Conservation (phyloP, 2,888 invertebrate genomes). For the Amphiduros pacificus region DNA sequence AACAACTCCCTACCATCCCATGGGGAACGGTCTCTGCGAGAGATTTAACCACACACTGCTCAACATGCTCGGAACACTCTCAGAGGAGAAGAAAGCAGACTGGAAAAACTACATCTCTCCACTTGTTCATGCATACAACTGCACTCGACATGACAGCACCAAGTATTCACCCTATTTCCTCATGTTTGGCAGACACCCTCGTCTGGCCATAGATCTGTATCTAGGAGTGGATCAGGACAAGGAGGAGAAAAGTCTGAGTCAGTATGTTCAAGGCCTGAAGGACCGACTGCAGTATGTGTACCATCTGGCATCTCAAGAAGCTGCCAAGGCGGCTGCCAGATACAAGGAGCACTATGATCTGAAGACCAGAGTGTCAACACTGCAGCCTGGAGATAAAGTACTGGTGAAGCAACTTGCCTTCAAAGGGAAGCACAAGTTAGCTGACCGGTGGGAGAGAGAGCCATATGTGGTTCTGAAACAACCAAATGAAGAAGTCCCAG, state of each 20-base stretch:
- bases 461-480: neutral
- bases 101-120: slow-evolving; percentile 19
- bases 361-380: too few species aligned
- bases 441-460: neutral
- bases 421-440: neutral
- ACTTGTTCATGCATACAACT: slow-evolving; percentile 24
- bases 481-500: neutral
- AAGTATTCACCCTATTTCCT: slow-evolving; percentile 15
- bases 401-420: neutral
- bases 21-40: slow-evolving; percentile 30
- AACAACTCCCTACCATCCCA: slow-evolving; percentile 22
- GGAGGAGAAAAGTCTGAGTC: too few species aligned
- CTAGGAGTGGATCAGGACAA: too few species aligned
- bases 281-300: too few species aligned
- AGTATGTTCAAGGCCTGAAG: too few species aligned
- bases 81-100: slow-evolving; percentile 17
- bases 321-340: too few species aligned
- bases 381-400: too few species aligned
- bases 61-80: slow-evolving; percentile 25
- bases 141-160: slow-evolving; percentile 21
- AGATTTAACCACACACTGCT: slow-evolving; percentile 24
- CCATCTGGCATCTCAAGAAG: too few species aligned
- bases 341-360: too few species aligned
- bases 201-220: slow-evolving; percentile 16
- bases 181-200: slow-evolving; percentile 24